phyloP scores from a whole-genome alignment of 2,888 invertebrate genomes.

The Eremobia ochroleuca region DNA sequence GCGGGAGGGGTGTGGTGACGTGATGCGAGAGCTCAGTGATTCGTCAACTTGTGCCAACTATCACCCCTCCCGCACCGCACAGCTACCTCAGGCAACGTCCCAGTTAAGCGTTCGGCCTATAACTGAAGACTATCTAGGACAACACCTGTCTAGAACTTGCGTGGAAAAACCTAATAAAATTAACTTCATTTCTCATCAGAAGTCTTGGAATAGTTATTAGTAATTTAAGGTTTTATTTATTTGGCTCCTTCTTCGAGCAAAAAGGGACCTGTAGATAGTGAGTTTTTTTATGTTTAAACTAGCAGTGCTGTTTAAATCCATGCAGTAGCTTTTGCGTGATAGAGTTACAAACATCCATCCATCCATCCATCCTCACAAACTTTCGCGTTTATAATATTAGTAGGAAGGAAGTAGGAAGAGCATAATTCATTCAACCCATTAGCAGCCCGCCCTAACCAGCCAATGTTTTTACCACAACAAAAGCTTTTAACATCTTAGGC shows the following conservation, averaged over 20 bases:
- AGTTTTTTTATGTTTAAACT: neutral
- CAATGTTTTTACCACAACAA: neutral
- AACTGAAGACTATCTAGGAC: constrained; percentile 10
- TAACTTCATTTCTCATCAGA: constrained; percentile 33
- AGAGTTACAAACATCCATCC: too few species aligned
- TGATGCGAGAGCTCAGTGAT: too few species aligned
- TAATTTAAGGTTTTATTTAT: neutral
- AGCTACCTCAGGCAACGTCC: too few species aligned
- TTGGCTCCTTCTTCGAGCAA: neutral
- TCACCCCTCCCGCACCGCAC: too few species aligned
- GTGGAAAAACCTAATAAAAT: constrained; percentile 36
- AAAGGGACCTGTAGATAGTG: neutral
- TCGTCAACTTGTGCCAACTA: too few species aligned
- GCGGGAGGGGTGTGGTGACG: too few species aligned
- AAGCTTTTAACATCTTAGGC: neutral
- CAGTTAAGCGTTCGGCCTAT: too few species aligned
- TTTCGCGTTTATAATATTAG: too few species aligned
- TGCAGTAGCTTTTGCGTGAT: too few species aligned
- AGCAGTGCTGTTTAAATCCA: neutral
- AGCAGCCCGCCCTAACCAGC: neutral
- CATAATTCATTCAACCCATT: neutral
- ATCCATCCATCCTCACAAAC: too few species aligned
- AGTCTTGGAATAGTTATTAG: constrained; percentile 16
- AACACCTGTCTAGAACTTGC: constrained; percentile 22
- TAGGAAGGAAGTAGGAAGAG: too few species aligned